Base-by-base conservation (phyloP, 2,888 invertebrate species). In the Hedychridium roseum region DNA sequence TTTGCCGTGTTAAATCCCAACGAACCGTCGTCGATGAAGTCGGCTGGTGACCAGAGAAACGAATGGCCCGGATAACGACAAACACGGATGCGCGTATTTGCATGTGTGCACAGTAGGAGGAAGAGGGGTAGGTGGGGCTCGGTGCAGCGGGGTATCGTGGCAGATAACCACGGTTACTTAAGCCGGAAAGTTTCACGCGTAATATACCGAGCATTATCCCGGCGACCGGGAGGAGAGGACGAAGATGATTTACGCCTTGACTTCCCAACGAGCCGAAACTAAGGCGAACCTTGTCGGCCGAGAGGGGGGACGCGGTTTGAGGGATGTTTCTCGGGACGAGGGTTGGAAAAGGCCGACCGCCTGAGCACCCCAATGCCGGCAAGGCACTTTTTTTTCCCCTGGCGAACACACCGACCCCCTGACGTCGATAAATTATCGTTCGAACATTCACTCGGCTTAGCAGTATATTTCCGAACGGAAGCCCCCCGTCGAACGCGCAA, bases 161-260 rank as follows among this genome's bases (percentile, higher is more conserved):
- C 34, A 47, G 59, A 64, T 62, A 65, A 49, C 50, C 43, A 35
- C 43, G 56, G 56, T 58, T 53, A 49, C 49, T 54, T 56, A 54
- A 41, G 32, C 42, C 17, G 44, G 36, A 51, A 57, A 54, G 44
- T 61, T 51, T 41, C 30, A 35, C 26, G 41, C 62, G 49, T 40
- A 54, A 65, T 62, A 45, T 54, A 48, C 43, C 20, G 26, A n/a
- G 27, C 50, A 57, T 63, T 63, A 53, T 56, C 49, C 39, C 57
- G 18, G 45, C 35, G n/a, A n/a, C n/a, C n/a, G n/a, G 41, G 32
- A 41, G 26, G 21, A 37, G 26, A 18, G 23, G 35, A 42, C 43
- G 42, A 48, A 32, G 34, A 57, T 50, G 61, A 62, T 59, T 54
- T 54, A 54, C 50, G 40, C 55, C 50, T 49, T 17, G 52, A 50